These are phyloP conservation scores for Plusia festucae DNA, from an alignment of 2,888 invertebrate species.

Conservation along the genomic window DNA sequence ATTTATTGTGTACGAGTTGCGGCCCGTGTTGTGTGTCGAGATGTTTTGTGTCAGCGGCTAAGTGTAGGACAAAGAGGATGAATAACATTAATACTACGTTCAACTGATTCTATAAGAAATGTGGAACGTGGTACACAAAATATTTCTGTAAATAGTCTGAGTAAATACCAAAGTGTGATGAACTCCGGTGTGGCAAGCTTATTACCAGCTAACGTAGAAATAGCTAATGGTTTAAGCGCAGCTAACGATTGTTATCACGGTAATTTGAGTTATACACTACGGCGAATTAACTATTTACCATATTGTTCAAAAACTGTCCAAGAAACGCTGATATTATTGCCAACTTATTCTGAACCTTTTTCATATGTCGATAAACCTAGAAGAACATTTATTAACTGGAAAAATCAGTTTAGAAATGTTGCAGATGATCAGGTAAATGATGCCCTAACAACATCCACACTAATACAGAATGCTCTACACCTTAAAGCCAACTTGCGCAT, in stretches of 20 bases:
- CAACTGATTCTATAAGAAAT: slow-evolving; percentile 10
- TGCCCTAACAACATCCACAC: not conserved
- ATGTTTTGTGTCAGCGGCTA: slow-evolving; percentile 9
- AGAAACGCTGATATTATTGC: no score
- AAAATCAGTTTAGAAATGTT: not conserved
- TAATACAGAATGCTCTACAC: not conserved
- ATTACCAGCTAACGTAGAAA: not conserved
- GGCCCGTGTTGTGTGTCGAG: slow-evolving; percentile 9
- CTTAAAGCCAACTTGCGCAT: not conserved
- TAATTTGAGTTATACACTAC: not conserved
- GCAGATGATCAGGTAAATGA: not conserved
- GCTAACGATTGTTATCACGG: not conserved
- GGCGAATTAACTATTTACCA: not conserved
- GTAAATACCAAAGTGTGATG: not conserved
- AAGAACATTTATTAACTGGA: no score
- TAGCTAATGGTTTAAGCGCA: not conserved
- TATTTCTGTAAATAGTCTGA: not conserved
- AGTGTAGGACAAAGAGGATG: slow-evolving; percentile 38
- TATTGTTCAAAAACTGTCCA: not conserved
- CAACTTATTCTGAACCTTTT: no score
- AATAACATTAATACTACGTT: slow-evolving; percentile 43
- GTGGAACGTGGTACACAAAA: not conserved
- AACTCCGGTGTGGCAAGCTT: not conserved
- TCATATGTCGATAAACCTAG: no score
- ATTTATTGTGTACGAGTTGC: slow-evolving; percentile 24